phyloP scores from a whole-genome alignment of 2,113 vertebrate species.

The Galbula dea region DNA sequence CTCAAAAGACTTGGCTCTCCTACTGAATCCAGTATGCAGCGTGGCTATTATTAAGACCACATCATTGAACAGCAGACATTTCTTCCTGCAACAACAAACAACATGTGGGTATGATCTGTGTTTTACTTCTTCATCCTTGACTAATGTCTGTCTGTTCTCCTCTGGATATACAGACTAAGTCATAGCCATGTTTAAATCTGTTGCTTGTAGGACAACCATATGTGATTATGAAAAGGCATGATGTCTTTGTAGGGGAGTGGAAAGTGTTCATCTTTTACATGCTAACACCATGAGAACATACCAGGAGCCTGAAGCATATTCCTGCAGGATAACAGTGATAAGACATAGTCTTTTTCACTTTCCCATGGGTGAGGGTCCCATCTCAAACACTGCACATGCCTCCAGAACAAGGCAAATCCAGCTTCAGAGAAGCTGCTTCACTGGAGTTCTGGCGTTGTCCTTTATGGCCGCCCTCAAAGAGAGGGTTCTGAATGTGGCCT shows the following conservation, averaged over 20 bases:
- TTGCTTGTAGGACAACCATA: neutral
- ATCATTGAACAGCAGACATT: neutral
- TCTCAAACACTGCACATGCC: neutral
- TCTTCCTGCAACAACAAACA: conserved; percentile 50
- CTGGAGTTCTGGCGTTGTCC: neutral
- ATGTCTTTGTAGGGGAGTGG: neutral
- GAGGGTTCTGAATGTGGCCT: neutral
- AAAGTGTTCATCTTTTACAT: neutral
- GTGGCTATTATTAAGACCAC: conserved; percentile 23
- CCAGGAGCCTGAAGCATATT: neutral
- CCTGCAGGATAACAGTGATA: neutral
- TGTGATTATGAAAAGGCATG: neutral
- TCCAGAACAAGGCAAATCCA: neutral
- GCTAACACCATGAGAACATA: neutral
- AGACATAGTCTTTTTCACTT: neutral
- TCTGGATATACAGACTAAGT: neutral
- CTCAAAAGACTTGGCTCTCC: conserved; percentile 51
- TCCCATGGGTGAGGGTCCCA: neutral
- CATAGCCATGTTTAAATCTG: neutral
- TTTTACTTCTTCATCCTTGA: neutral
- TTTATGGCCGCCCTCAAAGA: neutral
- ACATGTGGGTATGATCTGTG: neutral
- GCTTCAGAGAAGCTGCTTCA: neutral
- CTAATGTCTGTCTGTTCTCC: neutral
- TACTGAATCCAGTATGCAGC: conserved; percentile 22